Evolutionary conservation across 2,797 vertebrate genomes (phyloP).

Genomic region (Semotilus atromaculatus): DNA sequence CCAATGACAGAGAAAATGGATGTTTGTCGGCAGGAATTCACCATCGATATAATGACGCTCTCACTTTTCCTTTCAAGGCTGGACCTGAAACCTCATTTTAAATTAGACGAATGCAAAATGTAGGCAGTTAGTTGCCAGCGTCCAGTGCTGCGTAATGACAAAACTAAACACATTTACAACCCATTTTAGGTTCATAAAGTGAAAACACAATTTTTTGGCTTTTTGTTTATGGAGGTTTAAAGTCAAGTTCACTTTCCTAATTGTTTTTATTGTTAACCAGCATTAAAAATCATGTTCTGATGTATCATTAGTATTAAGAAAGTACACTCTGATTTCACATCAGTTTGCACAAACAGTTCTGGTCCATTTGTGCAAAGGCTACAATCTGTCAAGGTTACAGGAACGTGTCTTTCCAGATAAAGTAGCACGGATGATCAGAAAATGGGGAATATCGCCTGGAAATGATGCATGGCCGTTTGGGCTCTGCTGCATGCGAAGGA

Average conservation of each 20-base stretch:
- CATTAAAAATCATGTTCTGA: not conserved
- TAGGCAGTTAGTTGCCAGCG: constrained; percentile 14
- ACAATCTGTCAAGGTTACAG: constrained; percentile 49
- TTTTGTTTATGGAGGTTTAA: not conserved
- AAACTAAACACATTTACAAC: not conserved
- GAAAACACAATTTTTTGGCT: not conserved
- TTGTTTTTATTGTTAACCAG: not conserved
- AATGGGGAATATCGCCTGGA: constrained; percentile 11
- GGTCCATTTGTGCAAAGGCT: not conserved
- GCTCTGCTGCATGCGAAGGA: constrained; percentile 30
- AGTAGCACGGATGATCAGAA: constrained; percentile 27
- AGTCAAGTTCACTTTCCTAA: not conserved
- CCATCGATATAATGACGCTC: constrained; percentile 40
- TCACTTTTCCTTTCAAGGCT: not conserved
- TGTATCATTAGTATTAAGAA: not conserved
- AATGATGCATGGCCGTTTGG: constrained; percentile 33
- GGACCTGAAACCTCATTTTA: not conserved
- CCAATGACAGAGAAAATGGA: constrained; percentile 59
- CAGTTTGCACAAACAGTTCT: not conserved
- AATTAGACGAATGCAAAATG: constrained; percentile 11
- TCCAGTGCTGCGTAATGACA: constrained; percentile 6
- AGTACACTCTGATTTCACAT: not conserved
- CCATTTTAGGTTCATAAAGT: not conserved
- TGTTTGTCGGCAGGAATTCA: constrained; percentile 39
- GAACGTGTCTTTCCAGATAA: constrained; percentile 11